Conservation (phyloP, 2,797 vertebrate species). For the Tragelaphus eurycerus region DNA sequence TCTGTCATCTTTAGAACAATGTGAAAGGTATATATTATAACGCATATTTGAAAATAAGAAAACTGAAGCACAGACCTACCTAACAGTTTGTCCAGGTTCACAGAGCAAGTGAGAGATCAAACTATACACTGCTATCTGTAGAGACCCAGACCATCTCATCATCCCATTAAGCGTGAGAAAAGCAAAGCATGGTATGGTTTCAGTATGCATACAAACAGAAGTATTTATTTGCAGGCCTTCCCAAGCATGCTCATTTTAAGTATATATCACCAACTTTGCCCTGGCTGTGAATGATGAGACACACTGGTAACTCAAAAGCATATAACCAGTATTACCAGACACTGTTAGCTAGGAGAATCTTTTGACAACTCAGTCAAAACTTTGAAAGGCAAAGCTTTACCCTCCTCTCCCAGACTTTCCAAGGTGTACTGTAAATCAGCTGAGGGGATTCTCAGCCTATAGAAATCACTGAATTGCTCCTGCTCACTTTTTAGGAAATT, state of each 20-base stretch:
- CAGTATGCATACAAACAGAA: not conserved
- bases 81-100: not conserved
- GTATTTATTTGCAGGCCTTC: not conserved
- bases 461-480: not conserved
- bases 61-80: not conserved
- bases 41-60: not conserved
- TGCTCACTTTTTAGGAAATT: conserved; percentile 46
- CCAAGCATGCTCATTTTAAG: not conserved
- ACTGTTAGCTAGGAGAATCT: not conserved
- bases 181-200: not conserved
- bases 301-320: not conserved
- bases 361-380: not conserved
- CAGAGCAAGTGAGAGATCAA: not conserved
- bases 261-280: not conserved
- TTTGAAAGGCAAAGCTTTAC: not conserved
- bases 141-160: not conserved
- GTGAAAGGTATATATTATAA: not conserved
- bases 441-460: conserved; percentile 1
- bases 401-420: not conserved
- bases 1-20: conserved; percentile 4
- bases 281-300: not conserved
- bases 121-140: not conserved
- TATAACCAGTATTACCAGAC: not conserved
- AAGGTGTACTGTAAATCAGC: not conserved
- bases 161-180: not conserved